Conservation (phyloP, 2,797 vertebrate species). For the Sitta carolinensis region DNA sequence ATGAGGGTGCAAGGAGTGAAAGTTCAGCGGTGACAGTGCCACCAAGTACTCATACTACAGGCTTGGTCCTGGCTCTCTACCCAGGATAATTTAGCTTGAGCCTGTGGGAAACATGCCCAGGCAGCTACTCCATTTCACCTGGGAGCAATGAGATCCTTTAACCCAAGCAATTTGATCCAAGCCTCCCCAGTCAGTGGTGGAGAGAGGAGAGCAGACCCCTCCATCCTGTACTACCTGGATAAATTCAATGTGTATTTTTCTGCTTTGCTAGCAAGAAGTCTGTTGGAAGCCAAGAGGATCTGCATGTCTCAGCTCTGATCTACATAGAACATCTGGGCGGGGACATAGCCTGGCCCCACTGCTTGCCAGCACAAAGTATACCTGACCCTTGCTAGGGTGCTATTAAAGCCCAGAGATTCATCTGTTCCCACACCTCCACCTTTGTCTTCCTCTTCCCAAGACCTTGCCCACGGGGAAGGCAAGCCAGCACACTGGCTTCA, state of each 20-base stretch:
- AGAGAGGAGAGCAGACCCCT: neutral
- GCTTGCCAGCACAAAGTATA: neutral
- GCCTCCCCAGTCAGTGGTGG: accelerated
- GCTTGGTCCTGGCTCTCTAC: neutral
- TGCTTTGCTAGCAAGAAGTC: neutral
- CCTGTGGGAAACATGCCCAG: neutral
- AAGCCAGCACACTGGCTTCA: neutral
- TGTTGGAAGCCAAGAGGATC: neutral
- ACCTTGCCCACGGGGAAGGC: neutral
- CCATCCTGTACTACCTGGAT: neutral
- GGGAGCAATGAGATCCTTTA: neutral
- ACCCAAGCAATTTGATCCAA: neutral
- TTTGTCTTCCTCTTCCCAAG: neutral
- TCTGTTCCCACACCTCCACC: neutral
- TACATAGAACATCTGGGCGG: neutral
- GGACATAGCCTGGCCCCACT: neutral
- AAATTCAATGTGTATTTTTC: neutral
- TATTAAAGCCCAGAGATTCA: neutral
- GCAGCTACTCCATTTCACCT: neutral
- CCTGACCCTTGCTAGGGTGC: neutral
- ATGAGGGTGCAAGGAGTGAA: neutral
- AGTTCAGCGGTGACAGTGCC: neutral
- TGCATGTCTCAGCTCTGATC: neutral
- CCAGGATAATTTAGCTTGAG: neutral
- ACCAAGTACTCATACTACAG: neutral